Conservation (phyloP, 2,797 vertebrate genomes). For the Fistularia commersonii region DNA sequence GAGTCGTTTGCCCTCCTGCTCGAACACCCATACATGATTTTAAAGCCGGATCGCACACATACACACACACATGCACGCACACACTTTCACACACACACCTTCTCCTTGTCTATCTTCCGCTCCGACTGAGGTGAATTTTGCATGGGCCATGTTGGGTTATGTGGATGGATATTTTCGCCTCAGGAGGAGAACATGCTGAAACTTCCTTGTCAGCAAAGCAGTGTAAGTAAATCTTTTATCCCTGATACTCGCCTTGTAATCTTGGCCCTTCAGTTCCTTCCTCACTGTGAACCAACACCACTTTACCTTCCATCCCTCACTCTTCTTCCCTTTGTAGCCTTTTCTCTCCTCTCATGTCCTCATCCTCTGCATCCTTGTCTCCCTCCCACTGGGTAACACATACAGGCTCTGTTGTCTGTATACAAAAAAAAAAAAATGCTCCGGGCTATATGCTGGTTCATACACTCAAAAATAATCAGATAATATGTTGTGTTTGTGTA, state of each 20-base stretch:
- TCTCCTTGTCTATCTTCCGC: slow-evolving; percentile 19
- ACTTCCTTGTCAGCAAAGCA: slow-evolving; percentile 45
- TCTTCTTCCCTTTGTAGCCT: too few relatives aligned
- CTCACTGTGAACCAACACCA: slow-evolving; percentile 13
- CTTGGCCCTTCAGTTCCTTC: slow-evolving; percentile 11
- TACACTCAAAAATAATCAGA: slow-evolving; percentile 15
- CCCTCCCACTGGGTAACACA: slow-evolving; percentile 14
- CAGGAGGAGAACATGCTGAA: slow-evolving; percentile 53
- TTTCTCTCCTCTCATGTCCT: slow-evolving; percentile 14
- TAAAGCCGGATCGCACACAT: slow-evolving; percentile 31
- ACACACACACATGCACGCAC: too few relatives aligned
- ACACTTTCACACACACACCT: slow-evolving; percentile 22
- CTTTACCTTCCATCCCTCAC: slow-evolving; percentile 15
- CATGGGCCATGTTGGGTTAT: slow-evolving; percentile 46
- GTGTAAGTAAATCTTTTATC: slow-evolving; percentile 52
- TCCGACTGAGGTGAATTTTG: slow-evolving; percentile 33
- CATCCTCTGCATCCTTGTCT: slow-evolving; percentile 2
- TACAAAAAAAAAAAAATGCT: slow-evolving; percentile 36
- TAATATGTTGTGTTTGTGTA: slow-evolving; percentile 10
- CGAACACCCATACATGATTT: slow-evolving; percentile 39
- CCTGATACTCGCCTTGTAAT: too few relatives aligned
- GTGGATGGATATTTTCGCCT: slow-evolving; percentile 44
- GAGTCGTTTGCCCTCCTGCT: slow-evolving; percentile 23
- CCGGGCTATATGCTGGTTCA: slow-evolving; percentile 21
- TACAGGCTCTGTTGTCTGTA: slow-evolving; percentile 27